These are phyloP conservation scores for Spilarctia lutea DNA, from an alignment of 2,888 invertebrate species.

Conservation along the genomic window DNA sequence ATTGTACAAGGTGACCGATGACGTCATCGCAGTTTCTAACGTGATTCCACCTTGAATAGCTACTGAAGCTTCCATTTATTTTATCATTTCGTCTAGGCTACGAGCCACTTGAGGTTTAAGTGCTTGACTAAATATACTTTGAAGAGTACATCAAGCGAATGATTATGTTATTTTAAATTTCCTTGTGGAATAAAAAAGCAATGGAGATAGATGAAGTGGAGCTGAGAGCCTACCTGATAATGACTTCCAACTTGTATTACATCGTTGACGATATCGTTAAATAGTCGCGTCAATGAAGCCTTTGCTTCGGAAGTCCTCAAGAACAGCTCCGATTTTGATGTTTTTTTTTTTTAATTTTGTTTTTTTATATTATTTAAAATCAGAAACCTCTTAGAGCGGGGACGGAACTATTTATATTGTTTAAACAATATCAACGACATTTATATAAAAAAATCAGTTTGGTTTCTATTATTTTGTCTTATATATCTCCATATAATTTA, in stretches of 20 bases:
- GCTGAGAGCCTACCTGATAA: neutral
- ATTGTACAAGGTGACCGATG: constrained; percentile 17
- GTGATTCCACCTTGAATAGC: constrained; percentile 24
- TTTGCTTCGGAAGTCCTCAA: no score
- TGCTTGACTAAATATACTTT: constrained; percentile 14
- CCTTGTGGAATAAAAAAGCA: neutral
- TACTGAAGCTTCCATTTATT: constrained; percentile 45
- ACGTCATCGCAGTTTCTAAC: constrained; percentile 32
- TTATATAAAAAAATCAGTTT: no score
- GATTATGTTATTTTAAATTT: neutral
- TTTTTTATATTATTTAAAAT: no score
- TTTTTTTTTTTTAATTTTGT: no score
- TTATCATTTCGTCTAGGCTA: constrained; percentile 37
- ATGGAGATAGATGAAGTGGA: neutral
- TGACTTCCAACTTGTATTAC: neutral
- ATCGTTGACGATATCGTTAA: neutral
- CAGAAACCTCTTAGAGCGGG: no score
- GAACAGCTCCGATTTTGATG: no score
- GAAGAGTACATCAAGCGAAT: neutral
- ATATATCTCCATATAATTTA: no score
- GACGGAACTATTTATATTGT: no score
- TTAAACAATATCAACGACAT: no score
- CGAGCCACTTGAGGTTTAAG: constrained; percentile 15
- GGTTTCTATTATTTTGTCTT: no score
- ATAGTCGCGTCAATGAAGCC: no score